Evolutionary conservation across 2,113 vertebrate species (phyloP).

Genomic region (Columba livia): DNA sequence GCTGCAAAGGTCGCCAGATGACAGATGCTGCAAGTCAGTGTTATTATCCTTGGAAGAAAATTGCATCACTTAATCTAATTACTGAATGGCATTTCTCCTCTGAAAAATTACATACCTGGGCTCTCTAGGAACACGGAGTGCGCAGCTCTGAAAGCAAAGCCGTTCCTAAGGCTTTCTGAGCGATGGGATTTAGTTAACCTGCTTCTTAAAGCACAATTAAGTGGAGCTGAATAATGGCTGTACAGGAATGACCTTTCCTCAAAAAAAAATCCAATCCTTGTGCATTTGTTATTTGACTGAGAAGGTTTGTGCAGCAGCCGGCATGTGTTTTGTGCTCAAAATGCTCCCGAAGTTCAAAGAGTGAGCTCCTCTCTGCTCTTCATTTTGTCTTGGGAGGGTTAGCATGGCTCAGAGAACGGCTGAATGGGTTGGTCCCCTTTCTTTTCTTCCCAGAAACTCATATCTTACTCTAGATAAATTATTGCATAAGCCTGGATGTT

Average conservation of each 20-base stretch:
- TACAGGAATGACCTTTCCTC: not conserved
- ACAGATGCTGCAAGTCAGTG: not conserved
- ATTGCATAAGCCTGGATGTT: not conserved
- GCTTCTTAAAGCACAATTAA: not conserved
- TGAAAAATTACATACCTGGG: not conserved
- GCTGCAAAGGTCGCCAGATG: not conserved
- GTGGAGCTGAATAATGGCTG: not conserved
- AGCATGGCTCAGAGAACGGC: not conserved
- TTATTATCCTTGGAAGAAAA: not conserved
- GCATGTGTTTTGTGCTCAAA: no score
- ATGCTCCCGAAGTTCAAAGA: no score
- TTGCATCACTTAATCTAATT: constrained; percentile 11
- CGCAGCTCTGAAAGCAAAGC: not conserved
- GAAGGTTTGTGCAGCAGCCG: not conserved
- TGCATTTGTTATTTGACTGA: not conserved
- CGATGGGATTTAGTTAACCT: not conserved
- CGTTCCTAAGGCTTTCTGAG: not conserved
- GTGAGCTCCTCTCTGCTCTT: no score
- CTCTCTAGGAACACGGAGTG: not conserved
- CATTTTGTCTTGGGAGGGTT: no score
- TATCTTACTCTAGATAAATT: not conserved
- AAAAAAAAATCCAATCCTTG: not conserved
- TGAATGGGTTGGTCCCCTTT: not conserved
- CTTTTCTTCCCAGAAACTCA: not conserved
- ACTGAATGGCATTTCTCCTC: not conserved